Conservation (phyloP, 1,140 invertebrate genomes). For the Lamellibrachia luymesi region DNA sequence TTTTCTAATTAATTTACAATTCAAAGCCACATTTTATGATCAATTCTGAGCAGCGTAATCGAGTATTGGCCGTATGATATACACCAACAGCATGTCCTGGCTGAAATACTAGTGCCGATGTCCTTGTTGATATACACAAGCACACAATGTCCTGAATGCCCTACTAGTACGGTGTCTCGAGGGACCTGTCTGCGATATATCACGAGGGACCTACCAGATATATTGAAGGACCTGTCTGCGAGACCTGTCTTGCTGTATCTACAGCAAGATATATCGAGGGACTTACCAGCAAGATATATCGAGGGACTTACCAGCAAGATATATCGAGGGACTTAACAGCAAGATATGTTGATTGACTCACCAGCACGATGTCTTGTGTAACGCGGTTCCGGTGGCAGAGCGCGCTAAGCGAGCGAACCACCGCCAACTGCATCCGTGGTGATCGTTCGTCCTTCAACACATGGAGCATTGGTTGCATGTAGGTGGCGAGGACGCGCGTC, state of each 20-base stretch:
- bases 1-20: neutral
- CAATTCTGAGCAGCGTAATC: too few relatives aligned
- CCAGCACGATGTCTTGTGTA: neutral
- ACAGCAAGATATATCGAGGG: neutral
- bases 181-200: neutral
- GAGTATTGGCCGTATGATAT: too few relatives aligned
- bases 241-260: too few relatives aligned
- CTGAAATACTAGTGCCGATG: too few relatives aligned
- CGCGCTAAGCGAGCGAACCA: neutral
- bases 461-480: neutral
- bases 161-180: neutral
- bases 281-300: neutral
- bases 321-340: neutral
- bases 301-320: neutral
- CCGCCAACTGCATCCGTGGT: neutral
- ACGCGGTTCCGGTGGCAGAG: neutral
- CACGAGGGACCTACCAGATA: neutral
- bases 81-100: too few relatives aligned
- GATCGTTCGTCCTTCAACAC: neutral
- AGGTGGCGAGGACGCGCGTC: neutral
- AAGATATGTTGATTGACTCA: neutral
- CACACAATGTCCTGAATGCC: neutral
- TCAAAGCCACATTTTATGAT: neutral
- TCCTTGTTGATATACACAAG: neutral
- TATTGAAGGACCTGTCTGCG: neutral